Conservation (phyloP, 2,888 invertebrate species). For the Tinea semifulvella region DNA sequence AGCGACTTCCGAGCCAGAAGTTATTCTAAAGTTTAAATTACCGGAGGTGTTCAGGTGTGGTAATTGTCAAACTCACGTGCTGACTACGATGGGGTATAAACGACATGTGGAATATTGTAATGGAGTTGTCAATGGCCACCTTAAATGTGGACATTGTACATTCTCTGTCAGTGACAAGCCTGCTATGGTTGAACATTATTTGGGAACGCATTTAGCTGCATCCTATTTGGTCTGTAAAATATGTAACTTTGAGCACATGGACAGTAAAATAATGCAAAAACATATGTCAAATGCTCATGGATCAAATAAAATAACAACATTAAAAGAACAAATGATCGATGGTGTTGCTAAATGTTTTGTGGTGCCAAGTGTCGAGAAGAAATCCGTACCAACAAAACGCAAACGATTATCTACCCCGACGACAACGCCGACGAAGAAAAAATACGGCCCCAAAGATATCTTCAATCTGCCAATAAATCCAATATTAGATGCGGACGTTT, state of each 20-base stretch:
- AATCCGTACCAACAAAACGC: constrained; percentile 16
- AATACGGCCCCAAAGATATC: constrained; percentile 69
- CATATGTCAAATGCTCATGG: constrained; percentile 30
- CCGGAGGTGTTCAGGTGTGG: constrained; percentile 28
- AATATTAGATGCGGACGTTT: constrained; percentile 68
- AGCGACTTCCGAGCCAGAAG: too few species aligned
- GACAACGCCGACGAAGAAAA: too few species aligned
- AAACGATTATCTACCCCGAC: constrained; percentile 14
- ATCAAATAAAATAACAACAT: constrained; percentile 11
- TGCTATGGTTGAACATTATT: constrained; percentile 31
- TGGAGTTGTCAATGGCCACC: constrained; percentile 19
- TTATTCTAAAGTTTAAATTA: too few species aligned
- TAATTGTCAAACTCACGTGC: constrained; percentile 27
- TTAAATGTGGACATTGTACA: constrained; percentile 25
- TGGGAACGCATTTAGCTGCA: constrained; percentile 17
- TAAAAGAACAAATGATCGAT: too few species aligned
- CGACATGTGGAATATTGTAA: constrained; percentile 26
- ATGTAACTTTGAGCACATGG: background rate
- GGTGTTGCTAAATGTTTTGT: constrained; percentile 13
- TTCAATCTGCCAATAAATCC: constrained; percentile 70
- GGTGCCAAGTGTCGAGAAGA: constrained; percentile 6
- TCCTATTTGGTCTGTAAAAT: background rate
- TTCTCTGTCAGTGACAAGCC: constrained; percentile 18
- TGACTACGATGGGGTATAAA: constrained; percentile 27
- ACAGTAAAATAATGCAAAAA: constrained; percentile 20